Evolutionary conservation across 2,888 invertebrate genomes (phyloP), one percentile per base, ranked within the genome.

Genomic region (Napeogenes inachia): DNA sequence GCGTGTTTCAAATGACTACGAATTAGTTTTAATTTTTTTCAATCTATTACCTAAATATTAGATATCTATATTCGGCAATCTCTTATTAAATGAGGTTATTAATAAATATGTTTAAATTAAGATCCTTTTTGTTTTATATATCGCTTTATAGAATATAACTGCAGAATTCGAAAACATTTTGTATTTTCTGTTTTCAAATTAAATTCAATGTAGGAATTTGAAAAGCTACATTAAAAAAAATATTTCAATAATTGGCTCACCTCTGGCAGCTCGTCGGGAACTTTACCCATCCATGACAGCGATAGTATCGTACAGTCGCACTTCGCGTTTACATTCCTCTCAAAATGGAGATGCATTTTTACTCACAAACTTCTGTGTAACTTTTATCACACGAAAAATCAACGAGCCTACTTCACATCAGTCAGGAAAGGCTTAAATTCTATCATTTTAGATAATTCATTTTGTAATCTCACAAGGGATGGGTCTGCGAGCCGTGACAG

Each of bases 201-300:
- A 3, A 21, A 10, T 10, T 50, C 30, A 50, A 30, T 21, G 30
- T 21, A 8, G 4, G 30, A 50, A 50, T 42, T 10, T 2, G 12
- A 30, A 50, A 50, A 30, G 4, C 13, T 47, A n/a, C 6, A n/a
- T 47, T 13, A 13, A 30, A 13, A 8, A 50, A 30, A 30, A 30
- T 30, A 50, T 12, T 50, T 55, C 38, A 13, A 32, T 55, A 21
- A 32, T 35, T 4, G 13, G 10, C 92, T 92, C 88, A 97, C 97
- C 94, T 98, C 97, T 50, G 98, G 97, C 75, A 97, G 92, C 82
- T 97, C 97, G 83, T 98, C 98, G 71, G 98, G 98, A 76, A 98
- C 97, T 91, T 98, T 98, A 71, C 98, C 98, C 98, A 98, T 99
- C 98, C 98, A 99, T 77, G 98, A 98, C 81, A 98, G 92, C 75